Evolutionary conservation across 2,888 invertebrate species (phyloP), one percentile per base, ranked within the genome.

Genomic region (Rhogogaster chlorosoma): DNA sequence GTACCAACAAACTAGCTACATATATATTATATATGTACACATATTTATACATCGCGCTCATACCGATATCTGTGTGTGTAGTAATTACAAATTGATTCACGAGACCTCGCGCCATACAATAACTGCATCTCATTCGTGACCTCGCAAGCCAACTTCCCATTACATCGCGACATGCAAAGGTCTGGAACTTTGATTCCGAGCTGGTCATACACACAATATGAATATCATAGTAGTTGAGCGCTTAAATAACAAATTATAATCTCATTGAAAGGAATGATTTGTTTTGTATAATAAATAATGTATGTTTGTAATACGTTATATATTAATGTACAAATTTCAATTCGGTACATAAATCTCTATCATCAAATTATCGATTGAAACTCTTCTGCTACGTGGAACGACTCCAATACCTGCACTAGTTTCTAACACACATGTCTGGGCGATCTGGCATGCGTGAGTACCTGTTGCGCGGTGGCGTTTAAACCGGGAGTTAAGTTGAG

Each of bases 401-500:
- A 15, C 53, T 61, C 53, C 18, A 53, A 77, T 10, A 77, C 77
- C 45, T 49, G 29, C 29, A 18, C 12, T 36, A 53, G 53, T 29
- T 49, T 26, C 49, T 45, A 32, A 49, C 77, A 77, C 53, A 77
- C 53, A 9, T 45, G 29, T 45, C 22, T 26, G 45, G 42, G 4
- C 15, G 12, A 10, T 26, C 12, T 18, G 32, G 82, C 26, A 61
- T n/a, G n/a, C 83, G 67, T 38, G 83, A 64, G 49, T 83, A 83
- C 83, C 83, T 83, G 83, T 83, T 83, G 83, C 83, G 18, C 67
- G 45, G 29, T 67, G 45, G 49, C 67, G 83, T 70, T 45, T 67
- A n/a, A 15, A 9, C 49, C 18, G 38, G 10, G 57, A 22, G 26
- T n/a, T 26, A 49, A 64, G 61, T 29, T 53, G 29, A 53, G 77